These are phyloP conservation scores for Sphecodes monilicornis DNA, from an alignment of 2,888 invertebrate genomes.

Conservation along the genomic window DNA sequence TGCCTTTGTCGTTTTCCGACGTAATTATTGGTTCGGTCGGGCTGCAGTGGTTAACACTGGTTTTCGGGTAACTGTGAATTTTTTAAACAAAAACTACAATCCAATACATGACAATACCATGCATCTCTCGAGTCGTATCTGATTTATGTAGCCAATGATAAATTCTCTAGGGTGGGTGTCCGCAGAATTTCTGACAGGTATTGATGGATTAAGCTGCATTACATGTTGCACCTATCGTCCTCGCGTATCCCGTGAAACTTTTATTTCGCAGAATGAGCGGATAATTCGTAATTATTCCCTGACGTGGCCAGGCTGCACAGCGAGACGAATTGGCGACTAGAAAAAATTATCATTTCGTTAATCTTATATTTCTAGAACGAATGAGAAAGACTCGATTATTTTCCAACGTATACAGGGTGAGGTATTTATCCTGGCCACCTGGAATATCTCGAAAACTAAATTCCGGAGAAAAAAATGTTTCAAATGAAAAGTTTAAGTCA, in stretches of 20 bases:
- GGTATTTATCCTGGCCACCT: too few species aligned
- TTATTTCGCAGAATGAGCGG: slow-evolving; percentile 68
- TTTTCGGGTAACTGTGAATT: neutral
- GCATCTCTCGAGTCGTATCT: slow-evolving; percentile 51
- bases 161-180: slow-evolving; percentile 62
- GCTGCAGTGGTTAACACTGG: neutral
- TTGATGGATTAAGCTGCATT: slow-evolving; percentile 76
- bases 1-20: neutral
- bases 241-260: slow-evolving; percentile 71
- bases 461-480: too few species aligned
- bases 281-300: slow-evolving; percentile 28
- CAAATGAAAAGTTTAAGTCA: too few species aligned
- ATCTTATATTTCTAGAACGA: neutral
- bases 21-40: slow-evolving; percentile 3
- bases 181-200: slow-evolving; percentile 68
- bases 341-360: neutral
- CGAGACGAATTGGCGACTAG: neutral
- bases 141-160: slow-evolving; percentile 73
- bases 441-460: too few species aligned
- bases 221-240: slow-evolving; percentile 69
- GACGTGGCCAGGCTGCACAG: neutral
- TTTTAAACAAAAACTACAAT: neutral
- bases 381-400: neutral
- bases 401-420: too few species aligned
- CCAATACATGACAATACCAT: neutral